Base-by-base conservation (phyloP, 2,888 invertebrate species). In the Drosophila acutilabella region DNA sequence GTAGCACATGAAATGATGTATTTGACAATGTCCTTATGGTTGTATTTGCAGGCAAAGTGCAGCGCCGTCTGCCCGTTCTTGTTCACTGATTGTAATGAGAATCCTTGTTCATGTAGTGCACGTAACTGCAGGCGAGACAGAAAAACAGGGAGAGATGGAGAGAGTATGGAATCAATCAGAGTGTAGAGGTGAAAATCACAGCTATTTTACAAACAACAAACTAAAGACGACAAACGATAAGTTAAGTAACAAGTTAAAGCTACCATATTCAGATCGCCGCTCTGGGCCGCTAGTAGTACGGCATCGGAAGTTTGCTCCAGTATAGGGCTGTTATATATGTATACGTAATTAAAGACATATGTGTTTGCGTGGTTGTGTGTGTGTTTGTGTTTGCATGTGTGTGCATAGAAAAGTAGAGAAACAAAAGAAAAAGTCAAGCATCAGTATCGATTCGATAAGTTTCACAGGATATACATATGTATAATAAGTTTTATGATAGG, bases 1-100 rank as follows among this genome's bases (percentile, higher is more conserved):
- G 98, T 97, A 20, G 97, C 97, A 92, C 95, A 95, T 60, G 97
- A 96, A 71, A 98, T 95, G 78, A 98, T 94, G 92, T 97, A 98
- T 92, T 96, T 96, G 67, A 98, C 96, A 79, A 98, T 95, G 90
- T 98, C 97, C 91, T 96, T 97, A 93, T 98, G 96, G 51, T 98
- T 98, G 91, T 96, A 96, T 73, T 96, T 94, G 60, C 97, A 96
- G 38, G 97, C 97, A 84, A 97, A 95, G 93, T 98, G 98, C 76
- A 98, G 94, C 57, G 97, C 96, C 36, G 98, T 98, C 93, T 98
- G 97, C 14, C 98, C 98, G 76, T 93, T 94, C 58, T 95, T 94
- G 92, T 98, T 97, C 90, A 96, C 96, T 72, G 97, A 96, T 81
- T 96, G 93, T 68, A 98, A 93, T 52, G 97, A 97, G 92, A 95